Percentiles rank a stretch among this genome's conserved stretches.
phyloP scores from a whole-genome alignment of 2,888 invertebrate species.

The Lasioglossum malachurum region DNA sequence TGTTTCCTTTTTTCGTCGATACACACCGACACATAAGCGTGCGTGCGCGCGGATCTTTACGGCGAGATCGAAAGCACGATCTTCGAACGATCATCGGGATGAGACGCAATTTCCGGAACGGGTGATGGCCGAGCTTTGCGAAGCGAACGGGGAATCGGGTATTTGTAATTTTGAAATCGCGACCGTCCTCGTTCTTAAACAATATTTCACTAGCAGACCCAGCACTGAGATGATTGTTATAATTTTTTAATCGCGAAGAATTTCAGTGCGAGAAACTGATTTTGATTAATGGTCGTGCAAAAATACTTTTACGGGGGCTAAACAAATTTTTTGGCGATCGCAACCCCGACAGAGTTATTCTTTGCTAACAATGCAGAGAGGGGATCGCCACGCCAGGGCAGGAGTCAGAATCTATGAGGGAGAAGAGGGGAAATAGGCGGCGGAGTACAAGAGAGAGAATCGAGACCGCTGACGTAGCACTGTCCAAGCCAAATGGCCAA shows the following conservation, averaged over 20 bases:
- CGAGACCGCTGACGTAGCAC: conserved; percentile 83
- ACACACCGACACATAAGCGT: conserved; percentile 45
- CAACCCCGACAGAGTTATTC: conserved; percentile 30
- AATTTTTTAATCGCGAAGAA: no score
- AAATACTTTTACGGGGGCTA: background rate
- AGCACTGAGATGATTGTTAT: background rate
- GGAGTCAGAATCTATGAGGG: conserved; percentile 55
- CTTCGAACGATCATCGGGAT: conserved; percentile 69
- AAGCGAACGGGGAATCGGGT: background rate
- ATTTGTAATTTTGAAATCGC: background rate
- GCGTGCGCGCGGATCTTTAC: conserved; percentile 56
- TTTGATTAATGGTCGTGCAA: background rate
- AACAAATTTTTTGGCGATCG: background rate
- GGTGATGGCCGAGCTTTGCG: background rate
- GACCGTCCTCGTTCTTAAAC: background rate
- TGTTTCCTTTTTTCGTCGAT: conserved; percentile 54
- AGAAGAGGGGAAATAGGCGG: conserved; percentile 64
- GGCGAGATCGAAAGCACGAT: conserved; percentile 70
- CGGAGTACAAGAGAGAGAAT: conserved; percentile 66
- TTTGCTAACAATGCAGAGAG: conserved; percentile 28
- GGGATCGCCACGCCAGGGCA: conserved; percentile 42
- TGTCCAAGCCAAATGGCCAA: conserved; percentile 83
- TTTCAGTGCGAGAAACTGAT: background rate
- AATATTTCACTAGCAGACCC: background rate
- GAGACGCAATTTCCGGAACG: conserved; percentile 78